phyloP scores from a whole-genome alignment of 2,113 vertebrate species.

The Heloderma charlesbogerti region DNA sequence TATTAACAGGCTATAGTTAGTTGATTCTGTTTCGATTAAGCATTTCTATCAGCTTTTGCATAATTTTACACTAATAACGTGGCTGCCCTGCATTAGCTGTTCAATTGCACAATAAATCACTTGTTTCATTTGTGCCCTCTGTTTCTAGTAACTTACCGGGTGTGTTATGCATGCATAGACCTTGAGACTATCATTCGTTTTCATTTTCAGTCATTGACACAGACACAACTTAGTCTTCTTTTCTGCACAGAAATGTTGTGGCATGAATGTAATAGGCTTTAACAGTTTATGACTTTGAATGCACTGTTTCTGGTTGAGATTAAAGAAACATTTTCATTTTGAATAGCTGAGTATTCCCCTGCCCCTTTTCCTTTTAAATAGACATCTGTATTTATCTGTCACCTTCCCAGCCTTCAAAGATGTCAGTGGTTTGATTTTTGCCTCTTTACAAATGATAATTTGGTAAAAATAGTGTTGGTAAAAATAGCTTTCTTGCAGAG shows the following conservation, averaged over 20 bases:
- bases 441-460: slow-evolving; percentile 31
- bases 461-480: slow-evolving; percentile 31
- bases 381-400: slow-evolving; percentile 32
- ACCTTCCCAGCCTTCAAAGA: slow-evolving; percentile 25
- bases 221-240: slow-evolving; percentile 17
- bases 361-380: slow-evolving; percentile 39
- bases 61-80: slow-evolving; percentile 48
- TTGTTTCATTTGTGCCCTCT: slow-evolving; percentile 45
- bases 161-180: slow-evolving; percentile 51
- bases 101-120: slow-evolving; percentile 47
- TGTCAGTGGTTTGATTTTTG: slow-evolving; percentile 12
- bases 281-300: slow-evolving; percentile 47
- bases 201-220: slow-evolving; percentile 39
- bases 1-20: neutral
- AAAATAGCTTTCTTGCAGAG: slow-evolving; percentile 22
- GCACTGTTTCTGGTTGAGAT: slow-evolving; percentile 46
- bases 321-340: slow-evolving; percentile 43
- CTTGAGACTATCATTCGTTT: slow-evolving; percentile 57
- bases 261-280: slow-evolving; percentile 42
- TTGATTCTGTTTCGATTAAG: slow-evolving; percentile 28
- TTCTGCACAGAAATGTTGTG: slow-evolving; percentile 39
- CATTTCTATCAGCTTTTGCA: slow-evolving; percentile 35
- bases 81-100: slow-evolving; percentile 32
- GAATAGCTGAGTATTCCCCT: slow-evolving; percentile 22
- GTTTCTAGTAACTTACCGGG: slow-evolving; percentile 44